Evolutionary conservation across 30 jellyfish, hydroid and myxozoan species (phyloP).

Genomic region (Sanderia malayensis): DNA sequence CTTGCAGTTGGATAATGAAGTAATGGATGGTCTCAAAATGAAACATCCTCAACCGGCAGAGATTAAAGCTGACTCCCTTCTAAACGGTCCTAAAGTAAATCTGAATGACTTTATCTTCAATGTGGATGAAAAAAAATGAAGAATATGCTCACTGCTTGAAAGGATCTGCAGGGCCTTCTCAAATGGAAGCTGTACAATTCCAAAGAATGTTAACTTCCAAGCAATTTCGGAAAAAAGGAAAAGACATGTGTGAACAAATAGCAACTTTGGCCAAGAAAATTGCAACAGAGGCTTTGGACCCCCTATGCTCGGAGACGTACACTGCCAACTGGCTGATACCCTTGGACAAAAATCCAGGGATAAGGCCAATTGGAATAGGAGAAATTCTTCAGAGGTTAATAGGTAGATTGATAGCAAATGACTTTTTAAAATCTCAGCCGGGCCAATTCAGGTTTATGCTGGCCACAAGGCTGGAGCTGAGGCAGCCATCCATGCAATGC

Average conservation of each 20-base stretch:
- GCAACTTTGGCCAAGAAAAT: not conserved
- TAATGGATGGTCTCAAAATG: not conserved
- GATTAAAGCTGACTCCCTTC: not conserved
- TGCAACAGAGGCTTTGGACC: not conserved
- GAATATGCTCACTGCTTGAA: not conserved
- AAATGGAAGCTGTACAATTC: not conserved
- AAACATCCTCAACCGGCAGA: not conserved
- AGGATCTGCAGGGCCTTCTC: not conserved
- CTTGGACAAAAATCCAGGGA: not conserved
- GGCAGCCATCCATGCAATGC: conserved; percentile 10
- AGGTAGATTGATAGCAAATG: not conserved
- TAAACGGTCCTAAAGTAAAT: not conserved
- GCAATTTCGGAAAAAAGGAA: not conserved
- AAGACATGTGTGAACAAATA: not conserved
- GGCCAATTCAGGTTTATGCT: not conserved
- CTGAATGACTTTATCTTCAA: not conserved
- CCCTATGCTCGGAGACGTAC: not conserved
- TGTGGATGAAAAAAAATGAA: not conserved
- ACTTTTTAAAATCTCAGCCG: not conserved
- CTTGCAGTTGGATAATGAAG: not conserved
- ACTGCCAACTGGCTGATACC: not conserved
- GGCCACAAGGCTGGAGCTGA: conserved; percentile 5
- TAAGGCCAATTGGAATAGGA: not conserved
- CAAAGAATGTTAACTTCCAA: not conserved
- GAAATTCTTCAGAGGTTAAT: not conserved